Evolutionary conservation across 2,113 vertebrate species (phyloP), one percentile per base, ranked within the genome.

Genomic region (Monarcha castaneiventris): DNA sequence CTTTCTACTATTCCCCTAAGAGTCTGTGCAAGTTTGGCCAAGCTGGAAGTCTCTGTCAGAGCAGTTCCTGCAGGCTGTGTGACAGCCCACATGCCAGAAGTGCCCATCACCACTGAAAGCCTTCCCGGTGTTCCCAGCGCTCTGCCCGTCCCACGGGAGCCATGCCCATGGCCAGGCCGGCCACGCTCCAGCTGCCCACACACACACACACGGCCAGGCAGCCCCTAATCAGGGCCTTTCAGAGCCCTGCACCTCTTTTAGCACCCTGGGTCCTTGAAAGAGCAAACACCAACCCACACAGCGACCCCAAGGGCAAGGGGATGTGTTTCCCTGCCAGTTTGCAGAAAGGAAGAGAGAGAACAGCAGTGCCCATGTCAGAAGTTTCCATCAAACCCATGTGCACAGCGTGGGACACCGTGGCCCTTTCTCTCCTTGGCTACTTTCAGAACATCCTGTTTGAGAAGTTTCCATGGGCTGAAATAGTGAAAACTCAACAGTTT

Each of bases 101-200:
- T 0, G 9, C 26, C 35, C 49, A 37, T 13, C 54, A 18, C 6
- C 72, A 5, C 39, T 0, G 1, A 23, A 9, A 0, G 1, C 66
- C 35, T 11, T 32, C 30, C 49, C 0, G 5, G 32, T 19, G 39
- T 3, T 76, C 43, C 72, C 3, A 3, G 32, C 0, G 0, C 11
- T 4, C 63, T 48, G 68, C 75, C 37, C 1, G 0, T 0, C 2
- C 73, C 13, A 5, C 21, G 2, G 4, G 25, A 55, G 63, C 73
- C 0, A 1, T 1, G 27, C 56, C 25, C 5, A 1, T 2, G 8
- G 52, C 10, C 62, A 3, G 18, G 35, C 71, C 27, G 84, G 37
- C 67, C 5, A 17, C 0, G 5, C n/a, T 77, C 73, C 74, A n/a
- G 73, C 68, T 22, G 68, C 82, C 81, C 15, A 16, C 59, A 9